Evolutionary conservation across 35 echinoderm and acorn worm genomes (phyloP).

Genomic region (Chiridota heheva): DNA sequence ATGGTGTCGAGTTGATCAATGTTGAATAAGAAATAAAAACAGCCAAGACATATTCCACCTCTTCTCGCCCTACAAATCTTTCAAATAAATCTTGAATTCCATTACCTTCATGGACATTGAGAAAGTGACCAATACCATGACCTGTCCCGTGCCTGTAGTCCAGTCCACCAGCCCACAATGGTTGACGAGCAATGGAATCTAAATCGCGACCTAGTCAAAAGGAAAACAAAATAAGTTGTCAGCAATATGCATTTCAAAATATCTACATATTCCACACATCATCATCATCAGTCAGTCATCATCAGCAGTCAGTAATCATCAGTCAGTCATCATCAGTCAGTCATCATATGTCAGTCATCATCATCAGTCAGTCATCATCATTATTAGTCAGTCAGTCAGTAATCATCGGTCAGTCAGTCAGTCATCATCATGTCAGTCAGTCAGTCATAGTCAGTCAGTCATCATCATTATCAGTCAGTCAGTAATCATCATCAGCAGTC

Average conservation of each 20-base stretch:
- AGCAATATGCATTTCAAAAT: constrained; percentile 1
- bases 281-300: too few species aligned
- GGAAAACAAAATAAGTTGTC: constrained; percentile 5
- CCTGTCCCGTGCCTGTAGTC: constrained; percentile 80
- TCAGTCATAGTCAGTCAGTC: too few species aligned
- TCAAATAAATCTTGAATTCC: background rate
- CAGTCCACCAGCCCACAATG: constrained; percentile 68
- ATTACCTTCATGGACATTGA: constrained; percentile 73
- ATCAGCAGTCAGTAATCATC: too few species aligned
- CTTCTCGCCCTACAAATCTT: background rate
- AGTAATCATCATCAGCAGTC: too few species aligned
- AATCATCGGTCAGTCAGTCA: too few species aligned
- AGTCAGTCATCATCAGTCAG: too few species aligned
- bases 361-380: too few species aligned
- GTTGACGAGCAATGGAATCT: constrained; percentile 53
- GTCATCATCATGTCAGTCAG: too few species aligned
- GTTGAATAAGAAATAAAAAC: background rate
- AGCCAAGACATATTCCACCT: background rate
- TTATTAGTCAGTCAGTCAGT: too few species aligned
- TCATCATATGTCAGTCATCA: too few species aligned
- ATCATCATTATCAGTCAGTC: too few species aligned
- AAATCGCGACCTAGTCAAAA: constrained; percentile 61
- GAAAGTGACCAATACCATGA: constrained; percentile 66
- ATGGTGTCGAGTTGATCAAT: too few species aligned
- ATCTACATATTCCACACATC: constrained; percentile 37